A percentile compares a stretch with the other conserved stretches of the same genome.
These are phyloP conservation scores for Acrocephalus kingi DNA, from an alignment of 2,113 vertebrate genomes.

Conservation along the genomic window DNA sequence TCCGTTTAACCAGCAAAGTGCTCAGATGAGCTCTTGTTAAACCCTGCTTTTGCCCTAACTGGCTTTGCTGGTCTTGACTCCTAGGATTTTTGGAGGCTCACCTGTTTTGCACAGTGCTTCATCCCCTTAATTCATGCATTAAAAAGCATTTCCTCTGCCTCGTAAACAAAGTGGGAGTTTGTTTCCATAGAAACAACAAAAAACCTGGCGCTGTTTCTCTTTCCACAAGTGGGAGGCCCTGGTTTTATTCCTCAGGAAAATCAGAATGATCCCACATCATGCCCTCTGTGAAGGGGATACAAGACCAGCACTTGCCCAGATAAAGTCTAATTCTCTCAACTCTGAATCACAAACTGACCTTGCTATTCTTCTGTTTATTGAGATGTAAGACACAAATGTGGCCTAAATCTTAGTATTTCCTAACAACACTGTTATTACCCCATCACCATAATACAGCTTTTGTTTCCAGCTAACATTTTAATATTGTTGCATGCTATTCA, in stretches of 20 bases:
- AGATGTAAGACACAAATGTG: neutral
- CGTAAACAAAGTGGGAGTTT: constrained; percentile 12
- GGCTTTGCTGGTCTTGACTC: neutral
- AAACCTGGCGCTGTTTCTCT: neutral
- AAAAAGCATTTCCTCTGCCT: constrained; percentile 28
- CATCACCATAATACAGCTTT: neutral
- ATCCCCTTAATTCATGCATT: neutral
- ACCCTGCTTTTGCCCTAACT: neutral
- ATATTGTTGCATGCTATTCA: neutral
- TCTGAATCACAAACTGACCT: neutral
- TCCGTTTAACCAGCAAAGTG: constrained; percentile 15
- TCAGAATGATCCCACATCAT: neutral
- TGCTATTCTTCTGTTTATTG: neutral
- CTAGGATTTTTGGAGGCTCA: neutral
- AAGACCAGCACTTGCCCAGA: neutral
- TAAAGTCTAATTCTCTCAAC: neutral
- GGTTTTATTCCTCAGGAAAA: neutral
- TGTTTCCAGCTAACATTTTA: neutral
- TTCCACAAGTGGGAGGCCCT: neutral
- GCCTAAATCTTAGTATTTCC: neutral
- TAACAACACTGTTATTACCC: neutral
- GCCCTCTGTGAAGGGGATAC: neutral
- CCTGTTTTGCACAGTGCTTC: neutral
- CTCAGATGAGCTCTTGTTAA: neutral
- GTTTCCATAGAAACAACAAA: constrained; percentile 52